These are phyloP conservation scores for Synanthedon andrenaeformis DNA, from an alignment of 2,888 invertebrate genomes.

Conservation along the genomic window DNA sequence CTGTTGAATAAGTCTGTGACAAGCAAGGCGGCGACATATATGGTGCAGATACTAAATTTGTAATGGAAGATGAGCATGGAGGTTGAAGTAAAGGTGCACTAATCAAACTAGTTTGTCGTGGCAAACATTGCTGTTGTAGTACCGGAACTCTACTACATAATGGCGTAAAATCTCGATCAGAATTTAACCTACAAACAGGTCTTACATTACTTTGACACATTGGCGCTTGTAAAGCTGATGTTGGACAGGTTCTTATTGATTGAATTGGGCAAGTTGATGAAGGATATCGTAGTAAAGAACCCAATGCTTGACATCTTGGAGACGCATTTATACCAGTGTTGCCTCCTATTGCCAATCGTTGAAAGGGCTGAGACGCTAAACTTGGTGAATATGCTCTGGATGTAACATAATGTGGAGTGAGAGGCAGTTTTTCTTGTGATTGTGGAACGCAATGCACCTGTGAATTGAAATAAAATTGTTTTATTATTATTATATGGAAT, in stretches of 20 bases:
- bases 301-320: neutral
- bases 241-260: neutral
- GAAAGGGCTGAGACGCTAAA: neutral
- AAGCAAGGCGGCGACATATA: neutral
- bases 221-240: neutral
- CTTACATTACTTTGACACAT: neutral
- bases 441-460: neutral
- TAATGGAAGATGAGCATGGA: neutral
- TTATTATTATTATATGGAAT: neutral
- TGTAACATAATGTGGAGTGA: neutral
- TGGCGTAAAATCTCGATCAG: neutral
- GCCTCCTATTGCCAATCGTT: neutral
- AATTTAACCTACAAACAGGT: neutral
- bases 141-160: too few species aligned
- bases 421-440: neutral
- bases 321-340: neutral
- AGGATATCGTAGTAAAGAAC: neutral
- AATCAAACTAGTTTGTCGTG: neutral
- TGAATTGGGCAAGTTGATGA: neutral
- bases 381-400: neutral
- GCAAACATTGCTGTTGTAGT: too few species aligned
- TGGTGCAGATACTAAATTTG: neutral
- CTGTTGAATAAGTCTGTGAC: neutral
- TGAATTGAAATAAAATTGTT: neutral
- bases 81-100: too few species aligned